Conservation (phyloP, 1,140 invertebrate genomes). For the Drosophila sp. region DNA sequence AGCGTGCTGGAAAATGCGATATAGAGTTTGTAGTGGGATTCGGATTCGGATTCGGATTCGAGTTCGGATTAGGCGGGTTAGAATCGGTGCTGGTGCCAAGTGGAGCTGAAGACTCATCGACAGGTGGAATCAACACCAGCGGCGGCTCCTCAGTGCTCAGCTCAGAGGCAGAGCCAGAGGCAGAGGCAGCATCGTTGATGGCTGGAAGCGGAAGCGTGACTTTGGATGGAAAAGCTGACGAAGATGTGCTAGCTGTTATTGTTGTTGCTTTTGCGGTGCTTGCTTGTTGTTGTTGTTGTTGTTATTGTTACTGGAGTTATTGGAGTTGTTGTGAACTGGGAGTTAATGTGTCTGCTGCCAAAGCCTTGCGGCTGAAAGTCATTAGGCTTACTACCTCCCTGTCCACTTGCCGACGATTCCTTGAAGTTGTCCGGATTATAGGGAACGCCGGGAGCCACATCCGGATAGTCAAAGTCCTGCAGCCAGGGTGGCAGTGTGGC, state of each 20-base stretch:
- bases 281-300: slow-evolving; percentile 17
- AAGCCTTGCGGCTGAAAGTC: slow-evolving; percentile 61
- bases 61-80: not conserved
- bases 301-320: slow-evolving; percentile 22
- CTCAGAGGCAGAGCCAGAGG: not conserved
- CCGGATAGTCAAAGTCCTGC: slow-evolving; percentile 78
- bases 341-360: slow-evolving; percentile 20
- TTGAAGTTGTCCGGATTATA: slow-evolving; percentile 73
- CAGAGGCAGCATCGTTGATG: slow-evolving; percentile 23
- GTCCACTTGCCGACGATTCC: slow-evolving; percentile 8
- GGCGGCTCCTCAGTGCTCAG: slow-evolving; percentile 58
- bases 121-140: slow-evolving; percentile 68
- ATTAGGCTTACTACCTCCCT: slow-evolving; percentile 57
- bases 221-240: slow-evolving; percentile 82
- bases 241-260: slow-evolving; percentile 5
- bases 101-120: slow-evolving; percentile 30
- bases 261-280: too few relatives aligned
- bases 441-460: slow-evolving; percentile 79
- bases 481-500: slow-evolving; percentile 77
- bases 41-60: slow-evolving; percentile 14
- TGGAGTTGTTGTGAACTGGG: slow-evolving; percentile 11
- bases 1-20: slow-evolving; percentile 75
- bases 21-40: slow-evolving; percentile 69
- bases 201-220: slow-evolving; percentile 79
- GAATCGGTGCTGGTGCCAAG: slow-evolving; percentile 3